Conservation (phyloP, 2,113 vertebrate genomes). For the Antigone vipio region DNA sequence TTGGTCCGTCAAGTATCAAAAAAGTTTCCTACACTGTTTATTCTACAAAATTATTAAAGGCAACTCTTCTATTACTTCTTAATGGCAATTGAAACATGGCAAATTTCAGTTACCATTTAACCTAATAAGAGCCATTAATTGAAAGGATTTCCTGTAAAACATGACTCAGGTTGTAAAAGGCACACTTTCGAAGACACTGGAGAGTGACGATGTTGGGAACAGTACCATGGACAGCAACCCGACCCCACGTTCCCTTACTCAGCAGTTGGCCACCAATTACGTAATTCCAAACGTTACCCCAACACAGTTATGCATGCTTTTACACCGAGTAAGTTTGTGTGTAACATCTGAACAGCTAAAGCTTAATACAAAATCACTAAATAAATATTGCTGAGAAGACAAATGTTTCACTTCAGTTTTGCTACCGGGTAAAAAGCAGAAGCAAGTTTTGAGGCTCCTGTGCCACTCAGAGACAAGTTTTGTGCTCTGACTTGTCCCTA, state of each 20-base stretch:
- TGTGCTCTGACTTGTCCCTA: background rate
- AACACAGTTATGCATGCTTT: background rate
- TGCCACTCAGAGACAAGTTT: background rate
- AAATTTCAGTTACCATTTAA: background rate
- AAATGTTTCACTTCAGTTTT: background rate
- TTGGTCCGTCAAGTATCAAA: background rate
- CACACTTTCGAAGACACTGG: background rate
- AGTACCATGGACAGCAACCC: background rate
- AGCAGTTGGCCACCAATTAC: background rate
- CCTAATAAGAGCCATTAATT: background rate
- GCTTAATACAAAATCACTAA: constrained; percentile 24
- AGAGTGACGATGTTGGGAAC: background rate
- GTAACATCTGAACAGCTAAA: background rate
- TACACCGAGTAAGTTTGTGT: constrained; percentile 14
- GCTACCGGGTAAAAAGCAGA: background rate
- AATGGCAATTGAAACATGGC: background rate
- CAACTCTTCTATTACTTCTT: background rate
- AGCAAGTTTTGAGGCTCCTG: background rate
- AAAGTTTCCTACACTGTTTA: background rate
- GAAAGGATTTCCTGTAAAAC: background rate
- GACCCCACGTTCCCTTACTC: fast-evolving
- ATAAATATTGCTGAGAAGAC: background rate
- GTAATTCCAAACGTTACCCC: background rate
- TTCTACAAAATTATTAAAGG: background rate
- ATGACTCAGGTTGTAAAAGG: background rate